Percentiles rank a stretch among this genome's conserved stretches.
Evolutionary conservation across 2,888 invertebrate species (phyloP).

Genomic region (Melipona bicolor): DNA sequence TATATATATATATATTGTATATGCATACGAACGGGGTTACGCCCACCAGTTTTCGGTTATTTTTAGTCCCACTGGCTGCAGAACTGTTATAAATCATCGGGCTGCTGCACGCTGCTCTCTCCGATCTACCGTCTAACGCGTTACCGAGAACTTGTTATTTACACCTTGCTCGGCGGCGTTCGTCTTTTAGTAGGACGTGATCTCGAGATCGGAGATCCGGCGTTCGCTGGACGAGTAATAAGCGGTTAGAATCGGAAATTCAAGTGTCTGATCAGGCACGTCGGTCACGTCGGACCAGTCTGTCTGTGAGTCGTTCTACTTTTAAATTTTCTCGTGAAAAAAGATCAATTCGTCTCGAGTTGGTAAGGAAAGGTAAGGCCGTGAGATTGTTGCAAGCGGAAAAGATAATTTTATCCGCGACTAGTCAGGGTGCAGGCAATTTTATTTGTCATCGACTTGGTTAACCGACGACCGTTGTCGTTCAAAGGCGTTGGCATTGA

Average conservation of each 20-base stretch:
- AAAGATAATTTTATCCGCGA: conserved; percentile 31
- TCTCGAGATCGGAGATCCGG: not conserved
- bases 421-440: not conserved
- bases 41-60: conserved; percentile 59
- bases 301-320: not conserved
- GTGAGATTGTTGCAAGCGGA: not conserved
- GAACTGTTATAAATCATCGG: conserved; percentile 46
- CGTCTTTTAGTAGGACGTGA: not conserved
- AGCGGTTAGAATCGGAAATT: not conserved
- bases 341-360: not conserved
- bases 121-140: conserved; percentile 14
- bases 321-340: not conserved
- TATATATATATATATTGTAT: not conserved
- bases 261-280: not conserved
- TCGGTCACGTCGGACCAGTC: not conserved
- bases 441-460: conserved; percentile 31
- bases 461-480: conserved; percentile 14
- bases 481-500: conserved; percentile 60
- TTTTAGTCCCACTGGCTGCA: conserved; percentile 7
- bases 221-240: not conserved
- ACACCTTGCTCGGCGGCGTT: not conserved
- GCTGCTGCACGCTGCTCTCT: not conserved
- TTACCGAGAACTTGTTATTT: conserved; percentile 22
- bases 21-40: conserved; percentile 33
- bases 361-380: not conserved